These are phyloP conservation scores for Jordanella pulchra DNA, from an alignment of 2,797 vertebrate species.

Conservation along the genomic window DNA sequence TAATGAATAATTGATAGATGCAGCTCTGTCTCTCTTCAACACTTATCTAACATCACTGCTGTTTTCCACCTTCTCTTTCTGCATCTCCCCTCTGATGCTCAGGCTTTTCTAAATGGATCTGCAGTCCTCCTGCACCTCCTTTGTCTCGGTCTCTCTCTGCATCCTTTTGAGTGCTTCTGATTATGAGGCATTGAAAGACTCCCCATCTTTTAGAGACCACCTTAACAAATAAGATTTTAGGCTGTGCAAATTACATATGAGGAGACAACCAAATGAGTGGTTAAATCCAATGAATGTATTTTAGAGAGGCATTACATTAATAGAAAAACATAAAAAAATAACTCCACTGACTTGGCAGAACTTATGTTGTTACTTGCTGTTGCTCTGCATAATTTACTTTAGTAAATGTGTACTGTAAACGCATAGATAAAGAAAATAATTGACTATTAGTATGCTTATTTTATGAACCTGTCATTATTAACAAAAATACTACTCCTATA, in stretches of 20 bases:
- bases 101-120: constrained; percentile 9
- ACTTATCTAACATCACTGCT: constrained; percentile 40
- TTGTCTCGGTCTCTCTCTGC: constrained; percentile 20
- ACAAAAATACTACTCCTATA: too few relatives aligned
- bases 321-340: not conserved
- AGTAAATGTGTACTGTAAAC: not conserved
- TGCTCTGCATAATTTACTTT: not conserved
- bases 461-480: too few relatives aligned
- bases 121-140: not conserved
- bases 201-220: constrained; percentile 3
- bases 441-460: not conserved
- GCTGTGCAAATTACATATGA: not conserved
- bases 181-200: constrained; percentile 21
- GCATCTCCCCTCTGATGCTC: constrained; percentile 6
- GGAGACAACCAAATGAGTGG: not conserved
- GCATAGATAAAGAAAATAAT: too few relatives aligned
- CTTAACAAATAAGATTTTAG: constrained; percentile 4
- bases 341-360: not conserved
- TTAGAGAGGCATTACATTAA: not conserved
- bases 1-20: constrained; percentile 51
- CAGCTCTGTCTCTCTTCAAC: constrained; percentile 20
- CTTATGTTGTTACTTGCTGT: not conserved
- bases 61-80: constrained; percentile 34
- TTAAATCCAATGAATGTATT: not conserved
- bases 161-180: constrained; percentile 26